Evolutionary conservation across 2,113 vertebrate species (phyloP).

Genomic region (Eudyptes chrysolophus): DNA sequence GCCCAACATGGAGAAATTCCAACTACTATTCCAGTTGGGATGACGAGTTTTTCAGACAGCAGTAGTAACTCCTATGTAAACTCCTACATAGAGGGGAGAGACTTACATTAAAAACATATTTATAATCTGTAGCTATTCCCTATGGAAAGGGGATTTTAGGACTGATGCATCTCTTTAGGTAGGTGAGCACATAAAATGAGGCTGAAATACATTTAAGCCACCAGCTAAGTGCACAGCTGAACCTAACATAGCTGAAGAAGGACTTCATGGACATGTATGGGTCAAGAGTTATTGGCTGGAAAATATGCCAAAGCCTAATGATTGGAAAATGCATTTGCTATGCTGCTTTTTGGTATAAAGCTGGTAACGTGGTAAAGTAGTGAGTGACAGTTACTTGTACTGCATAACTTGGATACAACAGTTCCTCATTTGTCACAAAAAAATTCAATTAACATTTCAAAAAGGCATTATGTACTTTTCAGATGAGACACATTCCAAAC

Average conservation of each 20-base stretch:
- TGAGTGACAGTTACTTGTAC: not conserved
- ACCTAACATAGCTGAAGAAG: not conserved
- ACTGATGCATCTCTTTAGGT: not conserved
- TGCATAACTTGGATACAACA: not conserved
- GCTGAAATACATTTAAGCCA: not conserved
- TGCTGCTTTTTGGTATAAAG: not conserved
- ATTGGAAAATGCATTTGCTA: not conserved
- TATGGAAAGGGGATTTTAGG: not conserved
- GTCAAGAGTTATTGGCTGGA: not conserved
- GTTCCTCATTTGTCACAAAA: not conserved
- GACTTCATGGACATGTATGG: not conserved
- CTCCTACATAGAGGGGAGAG: not conserved
- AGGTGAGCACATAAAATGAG: not conserved
- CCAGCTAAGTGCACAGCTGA: not conserved
- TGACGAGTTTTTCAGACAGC: not conserved
- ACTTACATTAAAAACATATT: not conserved
- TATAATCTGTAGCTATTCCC: not conserved
- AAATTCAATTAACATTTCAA: not conserved
- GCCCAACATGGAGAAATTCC: slow-evolving; percentile 5
- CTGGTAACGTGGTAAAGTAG: not conserved
- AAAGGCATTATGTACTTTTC: not conserved
- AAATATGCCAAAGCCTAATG: not conserved
- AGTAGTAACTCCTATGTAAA: not conserved
- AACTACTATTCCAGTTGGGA: not conserved
- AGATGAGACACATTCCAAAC: not conserved